A percentile compares a stretch with the other conserved stretches of the same genome.
These are phyloP conservation scores for Branchellion lobata DNA, from an alignment of 2,888 invertebrate genomes.

Conservation along the genomic window DNA sequence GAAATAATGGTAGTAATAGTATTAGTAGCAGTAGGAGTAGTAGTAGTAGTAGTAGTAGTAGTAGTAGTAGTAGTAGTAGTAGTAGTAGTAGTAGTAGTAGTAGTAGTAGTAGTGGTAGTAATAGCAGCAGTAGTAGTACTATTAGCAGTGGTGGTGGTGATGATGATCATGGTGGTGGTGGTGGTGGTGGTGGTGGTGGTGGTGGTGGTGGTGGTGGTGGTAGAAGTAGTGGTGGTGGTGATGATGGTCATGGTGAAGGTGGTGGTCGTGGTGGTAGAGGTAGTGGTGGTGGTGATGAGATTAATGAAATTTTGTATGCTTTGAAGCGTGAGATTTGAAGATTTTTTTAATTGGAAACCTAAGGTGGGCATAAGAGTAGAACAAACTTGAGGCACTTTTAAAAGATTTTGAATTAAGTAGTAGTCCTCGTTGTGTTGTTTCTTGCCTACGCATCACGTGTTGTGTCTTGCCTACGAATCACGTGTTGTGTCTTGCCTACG, in stretches of 20 bases:
- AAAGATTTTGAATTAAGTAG: too few species aligned
- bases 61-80: constrained; percentile 34
- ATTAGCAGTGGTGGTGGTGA: constrained; percentile 21
- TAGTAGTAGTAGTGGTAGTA: constrained; percentile 27
- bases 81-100: constrained; percentile 37
- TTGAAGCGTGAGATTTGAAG: background rate
- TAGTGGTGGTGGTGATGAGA: constrained; percentile 1
- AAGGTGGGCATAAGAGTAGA: too few species aligned
- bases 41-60: constrained; percentile 37
- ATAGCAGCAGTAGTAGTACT: constrained; percentile 23
- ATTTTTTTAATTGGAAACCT: too few species aligned
- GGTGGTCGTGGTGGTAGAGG: background rate
- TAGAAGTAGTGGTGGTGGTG: constrained; percentile 17
- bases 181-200: constrained; percentile 16
- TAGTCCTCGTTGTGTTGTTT: too few species aligned
- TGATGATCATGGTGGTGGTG: background rate
- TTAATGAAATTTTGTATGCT: background rate
- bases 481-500: too few species aligned
- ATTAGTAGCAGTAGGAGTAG: background rate
- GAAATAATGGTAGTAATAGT: background rate
- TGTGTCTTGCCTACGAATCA: too few species aligned
- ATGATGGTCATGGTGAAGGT: background rate
- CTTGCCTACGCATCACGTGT: too few species aligned
- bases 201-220: constrained; percentile 5
- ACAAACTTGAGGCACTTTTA: too few species aligned